phyloP scores from a whole-genome alignment of 1,140 invertebrate genomes.

The Ceratoteleas bidentatus region DNA sequence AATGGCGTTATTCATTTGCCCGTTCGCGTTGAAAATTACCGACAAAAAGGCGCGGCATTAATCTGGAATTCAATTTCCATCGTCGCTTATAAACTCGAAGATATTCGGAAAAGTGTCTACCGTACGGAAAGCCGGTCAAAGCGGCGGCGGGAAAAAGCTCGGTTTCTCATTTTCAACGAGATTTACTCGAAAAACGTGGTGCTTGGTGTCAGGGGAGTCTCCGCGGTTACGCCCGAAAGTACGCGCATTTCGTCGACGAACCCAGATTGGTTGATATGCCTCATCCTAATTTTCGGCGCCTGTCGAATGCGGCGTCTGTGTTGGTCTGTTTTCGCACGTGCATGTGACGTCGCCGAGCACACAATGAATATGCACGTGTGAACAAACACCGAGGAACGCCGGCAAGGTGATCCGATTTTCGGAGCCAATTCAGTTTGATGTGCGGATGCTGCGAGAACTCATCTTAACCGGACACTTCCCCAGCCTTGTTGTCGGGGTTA shows the following conservation, averaged over 20 bases:
- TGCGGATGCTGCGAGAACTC: conserved; percentile 36
- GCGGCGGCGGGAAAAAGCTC: conserved; percentile 30
- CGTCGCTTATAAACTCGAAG: conserved; percentile 53
- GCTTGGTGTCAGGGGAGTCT: conserved; percentile 42
- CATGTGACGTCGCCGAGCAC: conserved; percentile 2
- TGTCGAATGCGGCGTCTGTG: conserved; percentile 15
- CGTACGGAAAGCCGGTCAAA: conserved; percentile 33
- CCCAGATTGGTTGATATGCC: conserved; percentile 39
- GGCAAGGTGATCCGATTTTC: conserved; percentile 39
- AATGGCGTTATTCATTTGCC: conserved; percentile 39
- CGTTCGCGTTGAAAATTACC: conserved; percentile 31
- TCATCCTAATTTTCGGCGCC: conserved; percentile 61
- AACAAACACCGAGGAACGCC: conserved; percentile 18
- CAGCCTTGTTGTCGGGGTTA: conserved; percentile 13
- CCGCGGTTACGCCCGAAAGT: conserved; percentile 32
- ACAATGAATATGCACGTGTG: conserved; percentile 43
- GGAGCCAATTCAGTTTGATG: conserved; percentile 34
- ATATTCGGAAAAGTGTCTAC: conserved; percentile 40
- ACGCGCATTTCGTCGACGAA: conserved; percentile 30
- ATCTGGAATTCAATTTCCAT: conserved; percentile 64
- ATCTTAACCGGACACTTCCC: conserved; percentile 40
- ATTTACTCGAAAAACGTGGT: conserved; percentile 52
- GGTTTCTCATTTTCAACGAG: conserved; percentile 59
- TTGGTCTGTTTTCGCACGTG: neutral
- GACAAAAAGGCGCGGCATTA: conserved; percentile 43